Evolutionary conservation across 2,113 vertebrate genomes (phyloP).

Genomic region (Xerus inauris): DNA sequence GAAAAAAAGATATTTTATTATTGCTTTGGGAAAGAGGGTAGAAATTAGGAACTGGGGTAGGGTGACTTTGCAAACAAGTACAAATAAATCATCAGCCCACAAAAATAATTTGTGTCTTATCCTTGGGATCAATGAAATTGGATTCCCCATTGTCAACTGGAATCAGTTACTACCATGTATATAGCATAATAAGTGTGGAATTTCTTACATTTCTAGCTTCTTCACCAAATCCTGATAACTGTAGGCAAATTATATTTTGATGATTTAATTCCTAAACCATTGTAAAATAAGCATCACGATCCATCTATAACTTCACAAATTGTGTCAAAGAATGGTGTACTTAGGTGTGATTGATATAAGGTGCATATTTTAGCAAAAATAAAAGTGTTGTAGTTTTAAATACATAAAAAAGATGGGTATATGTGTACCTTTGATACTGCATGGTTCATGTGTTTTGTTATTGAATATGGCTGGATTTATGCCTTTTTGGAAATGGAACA

Average conservation of each 20-base stretch:
- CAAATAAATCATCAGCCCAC: background rate
- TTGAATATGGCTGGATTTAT: background rate
- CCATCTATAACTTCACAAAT: background rate
- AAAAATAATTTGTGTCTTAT: background rate
- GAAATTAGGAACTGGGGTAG: background rate
- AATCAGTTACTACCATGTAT: background rate
- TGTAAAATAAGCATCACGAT: background rate
- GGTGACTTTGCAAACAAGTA: background rate
- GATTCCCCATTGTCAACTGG: background rate
- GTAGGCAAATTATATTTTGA: background rate
- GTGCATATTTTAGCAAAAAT: background rate
- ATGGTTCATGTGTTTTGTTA: background rate
- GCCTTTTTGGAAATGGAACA: background rate
- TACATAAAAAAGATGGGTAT: background rate
- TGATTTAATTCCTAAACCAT: constrained; percentile 30
- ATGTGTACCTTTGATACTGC: background rate
- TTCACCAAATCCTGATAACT: background rate
- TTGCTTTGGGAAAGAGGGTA: background rate
- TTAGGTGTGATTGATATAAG: background rate
- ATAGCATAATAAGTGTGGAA: background rate
- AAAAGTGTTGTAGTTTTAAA: background rate
- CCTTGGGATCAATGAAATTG: background rate
- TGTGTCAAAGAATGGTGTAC: background rate
- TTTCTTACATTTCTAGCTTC: background rate
- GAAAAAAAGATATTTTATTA: background rate